Percentiles rank a stretch among this genome's conserved stretches.
phyloP scores from a whole-genome alignment of 2,888 invertebrate species.

The Papilio elwesi region DNA sequence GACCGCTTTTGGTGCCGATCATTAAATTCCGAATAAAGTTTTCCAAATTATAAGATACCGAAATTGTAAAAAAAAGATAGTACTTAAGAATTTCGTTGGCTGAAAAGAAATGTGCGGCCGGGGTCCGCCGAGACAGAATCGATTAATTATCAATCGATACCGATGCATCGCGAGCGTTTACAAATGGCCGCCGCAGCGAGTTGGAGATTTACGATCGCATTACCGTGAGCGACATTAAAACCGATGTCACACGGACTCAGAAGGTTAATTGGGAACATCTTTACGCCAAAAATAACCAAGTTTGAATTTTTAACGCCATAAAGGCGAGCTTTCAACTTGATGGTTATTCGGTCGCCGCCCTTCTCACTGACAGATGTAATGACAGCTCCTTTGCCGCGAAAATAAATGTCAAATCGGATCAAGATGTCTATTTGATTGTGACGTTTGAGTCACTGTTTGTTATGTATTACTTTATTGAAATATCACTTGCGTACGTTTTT shows the following conservation, averaged over 20 bases:
- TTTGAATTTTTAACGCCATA: constrained; percentile 23
- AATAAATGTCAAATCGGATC: constrained; percentile 11
- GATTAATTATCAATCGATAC: constrained; percentile 65
- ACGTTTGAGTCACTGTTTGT: not conserved
- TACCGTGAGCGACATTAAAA: constrained; percentile 63
- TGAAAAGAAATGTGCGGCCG: constrained; percentile 47
- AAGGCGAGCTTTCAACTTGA: constrained; percentile 7
- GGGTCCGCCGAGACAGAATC: constrained; percentile 46
- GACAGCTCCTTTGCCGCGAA: constrained; percentile 26
- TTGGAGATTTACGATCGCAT: constrained; percentile 67
- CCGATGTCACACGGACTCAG: constrained; percentile 63
- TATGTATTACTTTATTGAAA: not conserved
- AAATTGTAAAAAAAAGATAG: constrained; percentile 12
- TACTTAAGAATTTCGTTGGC: constrained; percentile 23
- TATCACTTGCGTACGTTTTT: not conserved
- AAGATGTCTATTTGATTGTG: constrained; percentile 20
- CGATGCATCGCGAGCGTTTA: constrained; percentile 56
- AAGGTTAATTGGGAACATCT: constrained; percentile 73
- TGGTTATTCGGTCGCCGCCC: constrained; percentile 9
- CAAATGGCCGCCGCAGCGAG: constrained; percentile 55
- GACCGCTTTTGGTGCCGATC: not conserved
- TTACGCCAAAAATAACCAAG: constrained; percentile 57
- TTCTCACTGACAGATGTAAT: constrained; percentile 6
- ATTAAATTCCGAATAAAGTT: constrained; percentile 8
- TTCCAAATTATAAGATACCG: not conserved